Percentiles rank a stretch among this genome's conserved stretches.
phyloP scores from a whole-genome alignment of 2,797 vertebrate genomes.

The Dallia pectoralis region DNA sequence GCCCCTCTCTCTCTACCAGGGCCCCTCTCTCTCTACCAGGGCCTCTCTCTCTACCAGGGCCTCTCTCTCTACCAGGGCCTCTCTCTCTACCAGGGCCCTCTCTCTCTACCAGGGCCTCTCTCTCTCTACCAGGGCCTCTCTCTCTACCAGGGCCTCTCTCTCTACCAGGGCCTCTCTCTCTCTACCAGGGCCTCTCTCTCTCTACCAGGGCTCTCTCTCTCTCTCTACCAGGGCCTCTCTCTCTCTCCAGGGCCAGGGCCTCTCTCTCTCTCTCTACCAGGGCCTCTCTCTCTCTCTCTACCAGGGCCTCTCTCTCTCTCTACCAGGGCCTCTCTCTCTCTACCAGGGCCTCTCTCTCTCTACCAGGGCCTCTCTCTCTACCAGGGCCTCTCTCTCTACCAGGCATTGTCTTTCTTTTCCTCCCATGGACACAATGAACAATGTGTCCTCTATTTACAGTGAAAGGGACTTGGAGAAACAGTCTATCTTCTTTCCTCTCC shows the following conservation, averaged over 20 bases:
- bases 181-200: conserved; percentile 17
- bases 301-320: too few relatives aligned
- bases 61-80: too few relatives aligned
- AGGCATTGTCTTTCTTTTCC: too few relatives aligned
- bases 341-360: conserved; percentile 27
- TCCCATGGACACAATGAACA: conserved; percentile 64
- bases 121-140: too few relatives aligned
- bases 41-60: conserved; percentile 14
- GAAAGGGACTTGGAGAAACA: conserved; percentile 65
- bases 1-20: conserved; percentile 39
- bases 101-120: too few relatives aligned
- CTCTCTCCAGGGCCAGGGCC: too few relatives aligned
- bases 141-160: too few relatives aligned
- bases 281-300: too few relatives aligned
- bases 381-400: conserved; percentile 22
- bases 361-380: conserved; percentile 39
- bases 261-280: too few relatives aligned
- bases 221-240: neutral
- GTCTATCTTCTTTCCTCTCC: conserved; percentile 73
- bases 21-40: conserved; percentile 31
- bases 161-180: too few relatives aligned
- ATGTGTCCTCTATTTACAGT: conserved; percentile 70
- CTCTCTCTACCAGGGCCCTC: too few relatives aligned
- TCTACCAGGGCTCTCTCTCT: conserved; percentile 35
- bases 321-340: too few relatives aligned